These are phyloP conservation scores for Salpingus planirostris DNA, from an alignment of 2,888 invertebrate genomes.

Conservation along the genomic window DNA sequence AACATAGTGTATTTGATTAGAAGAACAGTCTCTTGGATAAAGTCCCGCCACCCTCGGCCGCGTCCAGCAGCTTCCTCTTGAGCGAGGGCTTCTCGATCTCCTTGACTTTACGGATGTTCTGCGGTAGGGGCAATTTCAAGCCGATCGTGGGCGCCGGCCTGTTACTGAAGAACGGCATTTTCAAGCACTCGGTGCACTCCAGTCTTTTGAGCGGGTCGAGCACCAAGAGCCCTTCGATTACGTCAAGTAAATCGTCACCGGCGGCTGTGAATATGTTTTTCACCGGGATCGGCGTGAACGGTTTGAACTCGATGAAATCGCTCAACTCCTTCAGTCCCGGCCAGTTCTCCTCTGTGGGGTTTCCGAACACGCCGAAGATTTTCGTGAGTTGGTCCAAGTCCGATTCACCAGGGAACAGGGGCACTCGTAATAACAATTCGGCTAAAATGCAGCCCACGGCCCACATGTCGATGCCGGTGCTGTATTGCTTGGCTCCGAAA, in stretches of 20 bases:
- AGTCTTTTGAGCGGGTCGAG: constrained; percentile 77
- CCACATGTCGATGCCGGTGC: constrained; percentile 97
- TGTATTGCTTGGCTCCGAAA: constrained; percentile 92
- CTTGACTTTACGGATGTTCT: constrained; percentile 48
- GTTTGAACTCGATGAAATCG: constrained; percentile 90
- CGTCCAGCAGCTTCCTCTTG: constrained; percentile 68
- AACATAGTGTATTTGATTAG: background rate
- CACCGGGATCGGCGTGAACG: constrained; percentile 72
- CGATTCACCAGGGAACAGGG: constrained; percentile 93
- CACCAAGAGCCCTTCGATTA: constrained; percentile 68
- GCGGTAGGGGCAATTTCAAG: constrained; percentile 72
- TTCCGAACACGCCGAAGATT: constrained; percentile 92
- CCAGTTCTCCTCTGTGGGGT: constrained; percentile 89
- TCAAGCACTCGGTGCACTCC: constrained; percentile 73
- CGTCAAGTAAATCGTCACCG: constrained; percentile 76
- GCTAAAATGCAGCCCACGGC: constrained; percentile 97
- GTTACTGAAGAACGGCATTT: constrained; percentile 85
- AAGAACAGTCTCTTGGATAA: constrained; percentile 59
- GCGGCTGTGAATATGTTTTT: constrained; percentile 94
- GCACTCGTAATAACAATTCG: constrained; percentile 81
- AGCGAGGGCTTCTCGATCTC: constrained; percentile 59
- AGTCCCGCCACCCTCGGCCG: constrained; percentile 59
- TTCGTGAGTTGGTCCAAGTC: constrained; percentile 93
- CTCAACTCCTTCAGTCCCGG: constrained; percentile 72
- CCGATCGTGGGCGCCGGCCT: constrained; percentile 83